Percentiles rank a stretch among this genome's conserved stretches.
These are phyloP conservation scores for Temnothorax rugatulus DNA, from an alignment of 2,888 invertebrate genomes.

Conservation along the genomic window DNA sequence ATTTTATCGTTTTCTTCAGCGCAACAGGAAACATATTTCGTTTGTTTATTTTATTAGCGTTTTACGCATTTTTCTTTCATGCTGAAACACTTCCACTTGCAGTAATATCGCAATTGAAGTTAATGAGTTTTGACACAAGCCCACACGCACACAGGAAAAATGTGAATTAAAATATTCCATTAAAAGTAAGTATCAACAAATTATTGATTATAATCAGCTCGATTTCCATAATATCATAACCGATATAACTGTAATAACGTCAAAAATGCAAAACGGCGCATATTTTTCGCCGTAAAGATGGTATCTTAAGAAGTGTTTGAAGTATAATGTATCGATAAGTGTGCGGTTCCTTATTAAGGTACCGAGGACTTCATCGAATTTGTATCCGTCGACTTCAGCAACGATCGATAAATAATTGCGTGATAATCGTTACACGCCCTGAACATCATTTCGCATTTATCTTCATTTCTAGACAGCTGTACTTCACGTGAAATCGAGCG, in stretches of 20 bases:
- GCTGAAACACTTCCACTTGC: background rate
- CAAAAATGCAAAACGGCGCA: conserved; percentile 7
- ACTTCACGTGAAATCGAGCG: background rate
- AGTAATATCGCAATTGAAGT: background rate
- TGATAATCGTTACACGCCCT: conserved; percentile 50
- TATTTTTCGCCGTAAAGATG: conserved; percentile 23
- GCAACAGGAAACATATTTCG: background rate
- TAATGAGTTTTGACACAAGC: background rate
- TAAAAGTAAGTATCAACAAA: conserved; percentile 12
- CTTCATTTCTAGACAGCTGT: conserved; percentile 54
- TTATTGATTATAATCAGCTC: conserved; percentile 1
- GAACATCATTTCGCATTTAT: conserved; percentile 41
- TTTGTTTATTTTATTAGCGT: background rate
- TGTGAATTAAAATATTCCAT: conserved; percentile 34
- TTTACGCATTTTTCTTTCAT: background rate
- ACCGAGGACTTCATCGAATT: conserved; percentile 37
- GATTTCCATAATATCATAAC: conserved; percentile 15
- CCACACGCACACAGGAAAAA: background rate
- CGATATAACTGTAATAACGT: conserved; percentile 19
- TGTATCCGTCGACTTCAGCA: conserved; percentile 39
- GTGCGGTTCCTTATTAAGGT: conserved; percentile 24
- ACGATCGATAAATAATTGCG: conserved; percentile 40
- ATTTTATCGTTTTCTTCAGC: background rate
- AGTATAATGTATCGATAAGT: conserved; percentile 41
- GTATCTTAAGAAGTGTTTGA: conserved; percentile 10